phyloP scores from a whole-genome alignment of 2,888 invertebrate genomes.

The Bembecia ichneumoniformis region DNA sequence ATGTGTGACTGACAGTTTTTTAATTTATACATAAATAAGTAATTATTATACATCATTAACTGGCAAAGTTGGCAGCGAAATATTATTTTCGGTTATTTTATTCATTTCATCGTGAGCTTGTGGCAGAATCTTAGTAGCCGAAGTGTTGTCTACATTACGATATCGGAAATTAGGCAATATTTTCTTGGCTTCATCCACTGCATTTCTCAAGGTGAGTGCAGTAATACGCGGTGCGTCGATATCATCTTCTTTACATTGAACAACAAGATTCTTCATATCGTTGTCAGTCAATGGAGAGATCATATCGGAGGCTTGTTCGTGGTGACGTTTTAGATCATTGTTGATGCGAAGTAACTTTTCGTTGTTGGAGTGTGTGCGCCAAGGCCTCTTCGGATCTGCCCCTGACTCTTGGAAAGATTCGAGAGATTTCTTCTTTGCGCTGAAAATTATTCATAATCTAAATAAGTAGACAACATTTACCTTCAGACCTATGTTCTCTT shows the following conservation, averaged over 20 bases:
- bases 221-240: conserved; percentile 20
- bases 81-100: background rate
- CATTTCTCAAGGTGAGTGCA: conserved; percentile 32
- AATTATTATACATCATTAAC: background rate
- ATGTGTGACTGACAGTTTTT: too few species aligned
- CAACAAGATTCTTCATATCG: conserved; percentile 40
- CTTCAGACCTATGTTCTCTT: too few species aligned
- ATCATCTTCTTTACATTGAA: conserved; percentile 33
- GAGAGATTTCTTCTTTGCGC: conserved; percentile 24
- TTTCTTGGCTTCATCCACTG: conserved; percentile 49
- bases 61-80: background rate
- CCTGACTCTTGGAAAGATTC: conserved; percentile 15
- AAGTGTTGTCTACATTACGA: conserved; percentile 40
- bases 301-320: conserved; percentile 30
- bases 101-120: conserved; percentile 25
- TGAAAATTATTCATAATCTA: conserved; percentile 15
- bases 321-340: conserved; percentile 44
- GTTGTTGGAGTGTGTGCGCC: conserved; percentile 51
- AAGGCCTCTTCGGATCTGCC: conserved; percentile 47
- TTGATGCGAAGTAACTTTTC: conserved; percentile 52
- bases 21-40: too few species aligned
- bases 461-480: too few species aligned
- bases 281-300: conserved; percentile 36
- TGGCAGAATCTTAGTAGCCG: conserved; percentile 44
- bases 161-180: conserved; percentile 55